A percentile compares a stretch with the other conserved stretches of the same genome.
Conservation (phyloP, 2,888 invertebrate genomes). For the Orchesella flavescens region DNA sequence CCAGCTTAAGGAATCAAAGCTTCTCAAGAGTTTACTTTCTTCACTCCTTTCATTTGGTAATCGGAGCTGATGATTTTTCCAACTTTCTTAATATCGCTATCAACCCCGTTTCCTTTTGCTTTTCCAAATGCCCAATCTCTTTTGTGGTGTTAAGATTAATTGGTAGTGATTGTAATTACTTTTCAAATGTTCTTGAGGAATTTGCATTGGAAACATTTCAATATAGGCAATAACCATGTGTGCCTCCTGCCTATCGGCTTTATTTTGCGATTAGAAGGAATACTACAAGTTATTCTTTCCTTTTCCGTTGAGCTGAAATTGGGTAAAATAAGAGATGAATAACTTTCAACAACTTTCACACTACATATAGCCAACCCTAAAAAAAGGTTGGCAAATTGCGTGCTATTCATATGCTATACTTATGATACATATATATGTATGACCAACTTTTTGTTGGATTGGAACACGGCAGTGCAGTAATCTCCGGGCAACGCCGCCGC, state of each 20-base stretch:
- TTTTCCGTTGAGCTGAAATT: too few species aligned
- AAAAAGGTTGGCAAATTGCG: background rate
- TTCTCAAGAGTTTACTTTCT: too few species aligned
- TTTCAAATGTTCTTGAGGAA: too few species aligned
- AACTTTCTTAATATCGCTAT: slow-evolving; percentile 18
- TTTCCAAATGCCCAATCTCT: background rate
- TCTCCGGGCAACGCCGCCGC: slow-evolving; percentile 28
- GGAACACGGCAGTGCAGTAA: background rate
- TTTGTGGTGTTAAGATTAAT: too few species aligned
- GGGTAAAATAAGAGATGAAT: background rate
- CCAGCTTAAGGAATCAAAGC: too few species aligned
- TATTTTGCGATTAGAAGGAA: too few species aligned
- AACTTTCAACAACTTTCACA: background rate
- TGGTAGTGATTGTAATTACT: too few species aligned
- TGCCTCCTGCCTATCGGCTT: too few species aligned
- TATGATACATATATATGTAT: background rate
- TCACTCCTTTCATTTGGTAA: too few species aligned
- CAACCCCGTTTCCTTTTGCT: slow-evolving; percentile 28
- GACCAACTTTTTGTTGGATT: background rate
- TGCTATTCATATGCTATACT: background rate
- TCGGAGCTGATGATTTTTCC: slow-evolving; percentile 23
- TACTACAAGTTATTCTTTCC: too few species aligned
- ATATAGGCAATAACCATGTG: too few species aligned
- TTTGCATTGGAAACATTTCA: too few species aligned
- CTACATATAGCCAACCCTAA: background rate